These are phyloP conservation scores for Philantomba maxwellii DNA, from an alignment of 2,113 vertebrate genomes.

Conservation along the genomic window DNA sequence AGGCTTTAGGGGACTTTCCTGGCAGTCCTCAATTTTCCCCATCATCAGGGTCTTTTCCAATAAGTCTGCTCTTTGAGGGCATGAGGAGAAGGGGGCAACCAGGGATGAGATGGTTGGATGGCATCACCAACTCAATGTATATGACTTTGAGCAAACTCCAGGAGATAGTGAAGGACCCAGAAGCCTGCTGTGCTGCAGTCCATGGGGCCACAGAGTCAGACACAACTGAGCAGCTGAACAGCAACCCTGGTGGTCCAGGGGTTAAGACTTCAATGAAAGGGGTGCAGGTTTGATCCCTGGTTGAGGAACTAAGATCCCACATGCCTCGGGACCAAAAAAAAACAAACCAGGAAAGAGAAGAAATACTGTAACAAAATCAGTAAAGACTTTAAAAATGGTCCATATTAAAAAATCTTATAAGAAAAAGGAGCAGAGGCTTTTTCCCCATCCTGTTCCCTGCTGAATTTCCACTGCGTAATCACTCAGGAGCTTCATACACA, in stretches of 20 bases:
- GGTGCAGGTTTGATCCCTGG: neutral
- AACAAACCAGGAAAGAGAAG: neutral
- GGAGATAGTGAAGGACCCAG: neutral
- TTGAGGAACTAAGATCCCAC: neutral
- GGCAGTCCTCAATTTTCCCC: neutral
- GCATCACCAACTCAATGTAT: neutral
- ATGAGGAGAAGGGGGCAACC: neutral
- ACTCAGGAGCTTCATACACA: neutral
- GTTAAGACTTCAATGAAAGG: neutral
- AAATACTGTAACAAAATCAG: neutral
- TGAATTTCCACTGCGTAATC: neutral
- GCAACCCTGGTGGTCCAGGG: neutral
- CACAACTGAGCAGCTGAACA: neutral
- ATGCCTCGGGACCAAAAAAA: neutral
- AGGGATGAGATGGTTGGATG: neutral
- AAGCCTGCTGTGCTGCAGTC: neutral
- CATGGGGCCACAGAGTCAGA: neutral
- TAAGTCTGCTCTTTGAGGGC: neutral
- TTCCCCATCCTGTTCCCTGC: neutral
- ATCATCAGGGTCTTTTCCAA: neutral
- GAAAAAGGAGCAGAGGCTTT: neutral
- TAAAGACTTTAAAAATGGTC: neutral
- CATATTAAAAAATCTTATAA: neutral
- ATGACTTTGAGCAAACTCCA: neutral
- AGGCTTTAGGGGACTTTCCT: neutral